Evolutionary conservation across 1,140 invertebrate genomes (phyloP), one percentile per base, ranked within the genome.

Genomic region (Drosophila setifemur): DNA sequence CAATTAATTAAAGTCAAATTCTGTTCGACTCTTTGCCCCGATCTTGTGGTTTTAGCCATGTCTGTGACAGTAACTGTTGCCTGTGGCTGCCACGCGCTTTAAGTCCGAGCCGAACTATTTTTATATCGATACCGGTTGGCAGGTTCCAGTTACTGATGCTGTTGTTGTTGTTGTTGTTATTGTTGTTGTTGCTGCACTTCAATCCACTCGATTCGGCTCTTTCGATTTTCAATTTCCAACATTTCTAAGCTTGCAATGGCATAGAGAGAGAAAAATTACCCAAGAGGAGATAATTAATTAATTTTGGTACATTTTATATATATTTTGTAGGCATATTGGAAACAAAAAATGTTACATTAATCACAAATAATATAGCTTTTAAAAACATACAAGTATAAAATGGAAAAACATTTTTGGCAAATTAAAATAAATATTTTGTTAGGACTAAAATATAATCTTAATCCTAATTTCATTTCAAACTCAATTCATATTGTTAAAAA

Each of bases 1-100:
- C 66, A 86, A 79, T 86, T 86, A 85, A 85, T 83, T 85, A 79
- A 79, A 72, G 69, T 86, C 70, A 70, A 74, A 67, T 55, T 61
- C 49, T 66, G 69, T 63, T 55, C 40, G 31, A 44, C 25, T 42
- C 31, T 55, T 37, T 47, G 43, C 19, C 25, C 16, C 14, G n/a
- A n/a, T 43, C 29, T 33, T 43, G 16, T 21, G 35, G 21, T 39
- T 52, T 18, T 42, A 42, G 11, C 33, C 44, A 49, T 50, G 42
- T 31, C 23, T 57, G 37, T 28, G 44, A 16, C 52, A 16, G 6
- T 33, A 43, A 55, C 45, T 50, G 14, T 70, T 57, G 39, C 37
- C 43, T 49, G 45, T 49, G 58, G 39, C 58, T 68, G 52, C 49
- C 58, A 54, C 70, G 58, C 67, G 55, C 66, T 69, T n/a, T 9